Percentiles rank a stretch among this genome's conserved stretches.
phyloP scores from a whole-genome alignment of 2,797 vertebrate genomes.

The Crocodylus rhombifer region DNA sequence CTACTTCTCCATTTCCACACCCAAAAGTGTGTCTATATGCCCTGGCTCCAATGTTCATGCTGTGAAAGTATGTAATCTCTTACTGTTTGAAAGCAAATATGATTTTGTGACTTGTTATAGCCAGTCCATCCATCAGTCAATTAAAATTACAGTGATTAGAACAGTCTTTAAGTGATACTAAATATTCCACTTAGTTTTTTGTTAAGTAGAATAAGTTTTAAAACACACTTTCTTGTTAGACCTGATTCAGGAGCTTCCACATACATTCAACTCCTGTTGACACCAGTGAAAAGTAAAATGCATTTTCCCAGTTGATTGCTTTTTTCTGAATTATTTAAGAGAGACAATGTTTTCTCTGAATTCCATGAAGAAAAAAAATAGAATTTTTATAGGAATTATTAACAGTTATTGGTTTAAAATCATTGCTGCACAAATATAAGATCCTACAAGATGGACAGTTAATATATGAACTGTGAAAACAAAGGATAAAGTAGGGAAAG shows the following conservation, averaged over 20 bases:
- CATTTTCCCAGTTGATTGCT: neutral
- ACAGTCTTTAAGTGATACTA: neutral
- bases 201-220: too few species aligned
- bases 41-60: neutral
- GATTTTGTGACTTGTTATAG: neutral
- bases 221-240: neutral
- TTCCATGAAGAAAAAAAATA: neutral
- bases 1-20: neutral
- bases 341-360: neutral
- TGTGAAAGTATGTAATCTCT: neutral
- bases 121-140: neutral
- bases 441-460: neutral
- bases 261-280: neutral
- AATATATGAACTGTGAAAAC: neutral
- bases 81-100: neutral
- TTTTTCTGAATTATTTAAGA: neutral
- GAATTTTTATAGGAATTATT: neutral
- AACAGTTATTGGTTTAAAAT: neutral
- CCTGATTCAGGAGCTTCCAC: neutral
- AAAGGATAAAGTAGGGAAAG: neutral
- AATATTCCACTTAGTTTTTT: neutral
- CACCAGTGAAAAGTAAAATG: neutral
- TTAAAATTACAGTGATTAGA: neutral
- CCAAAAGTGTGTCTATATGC: neutral
- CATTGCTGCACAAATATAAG: neutral